Base-by-base conservation (phyloP, 2,888 invertebrate genomes). In the Nomada lathburiana region DNA sequence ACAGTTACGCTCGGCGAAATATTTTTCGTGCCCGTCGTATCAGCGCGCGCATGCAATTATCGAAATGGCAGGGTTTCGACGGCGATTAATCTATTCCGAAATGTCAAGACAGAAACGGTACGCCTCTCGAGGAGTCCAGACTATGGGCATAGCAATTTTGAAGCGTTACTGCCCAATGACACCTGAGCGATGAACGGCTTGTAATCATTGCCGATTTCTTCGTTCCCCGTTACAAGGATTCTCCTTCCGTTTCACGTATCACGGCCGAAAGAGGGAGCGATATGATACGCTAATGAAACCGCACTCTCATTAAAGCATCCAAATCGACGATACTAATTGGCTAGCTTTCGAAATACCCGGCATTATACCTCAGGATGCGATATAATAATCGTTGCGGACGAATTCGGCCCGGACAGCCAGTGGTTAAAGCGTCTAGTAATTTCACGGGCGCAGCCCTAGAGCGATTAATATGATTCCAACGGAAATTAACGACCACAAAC, bases 371-470 rank as follows among this genome's bases (percentile, higher is more conserved):
- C 86, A 88, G 83, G 80, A 80, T 86, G 87, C 90, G 89, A 90
- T 92, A 90, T 89, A 91, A 91, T 92, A 91, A 91, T 92, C 90
- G 89, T 88, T 84, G 83, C 85, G 85, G 90, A 90, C 88, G 84
- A 89, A 90, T 87, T 88, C 88, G 85, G 84, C 64, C 85, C 82
- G 89, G 91, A 91, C 91, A 91, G 90, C 89, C 90, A 80, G 90
- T 90, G 89, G 88, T 91, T 91, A 90, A 85, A 90, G 86, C 86
- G 86, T 87, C 88, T 89, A 90, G 90, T 89, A 91, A 91, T 90
- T 91, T 89, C 86, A 88, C 86, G 86, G 86, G 84, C 83, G 81
- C 84, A 80, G 82, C 89, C 87, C 91, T 88, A 88, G 86, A 90
- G 88, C 87, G 91, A 90, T 90, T 90, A 90, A 90, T 90, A 90